Conservation (phyloP, 2,888 invertebrate species). For the Amphiduros pacificus region DNA sequence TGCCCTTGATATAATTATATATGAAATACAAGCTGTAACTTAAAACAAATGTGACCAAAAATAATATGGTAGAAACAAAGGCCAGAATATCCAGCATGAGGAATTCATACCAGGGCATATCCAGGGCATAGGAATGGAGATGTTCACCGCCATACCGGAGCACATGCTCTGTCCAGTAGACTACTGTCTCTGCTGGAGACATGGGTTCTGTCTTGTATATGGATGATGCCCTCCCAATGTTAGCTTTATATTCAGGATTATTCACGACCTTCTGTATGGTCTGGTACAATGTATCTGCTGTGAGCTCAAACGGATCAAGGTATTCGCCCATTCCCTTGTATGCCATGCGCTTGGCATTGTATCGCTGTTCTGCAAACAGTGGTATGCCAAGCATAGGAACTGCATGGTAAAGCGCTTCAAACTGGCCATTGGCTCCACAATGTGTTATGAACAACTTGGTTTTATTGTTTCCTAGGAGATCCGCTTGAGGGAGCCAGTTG, state of each 20-base stretch:
- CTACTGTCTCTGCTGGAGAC: slow-evolving; percentile 33
- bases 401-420: slow-evolving; percentile 38
- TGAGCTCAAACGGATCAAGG: slow-evolving; percentile 10
- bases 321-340: slow-evolving; percentile 26
- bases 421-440: slow-evolving; percentile 37
- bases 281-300: slow-evolving; percentile 20
- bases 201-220: slow-evolving; percentile 24
- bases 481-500: slow-evolving; percentile 29
- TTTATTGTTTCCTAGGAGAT: slow-evolving; percentile 34
- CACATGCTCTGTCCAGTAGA: slow-evolving; percentile 41
- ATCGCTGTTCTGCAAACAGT: slow-evolving; percentile 33
- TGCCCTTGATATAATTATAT: too few species aligned
- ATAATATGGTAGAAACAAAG: neutral
- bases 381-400: slow-evolving; percentile 39
- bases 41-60: too few species aligned
- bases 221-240: slow-evolving; percentile 27
- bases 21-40: too few species aligned
- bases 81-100: slow-evolving; percentile 31
- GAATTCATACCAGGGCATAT: slow-evolving; percentile 37
- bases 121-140: slow-evolving; percentile 31
- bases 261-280: slow-evolving; percentile 25
- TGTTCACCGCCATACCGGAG: slow-evolving; percentile 37
- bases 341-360: slow-evolving; percentile 30
- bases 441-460: slow-evolving; percentile 38
- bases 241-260: slow-evolving; percentile 25